Evolutionary conservation across 2,113 vertebrate genomes (phyloP).

Genomic region (Pao palembangensis): DNA sequence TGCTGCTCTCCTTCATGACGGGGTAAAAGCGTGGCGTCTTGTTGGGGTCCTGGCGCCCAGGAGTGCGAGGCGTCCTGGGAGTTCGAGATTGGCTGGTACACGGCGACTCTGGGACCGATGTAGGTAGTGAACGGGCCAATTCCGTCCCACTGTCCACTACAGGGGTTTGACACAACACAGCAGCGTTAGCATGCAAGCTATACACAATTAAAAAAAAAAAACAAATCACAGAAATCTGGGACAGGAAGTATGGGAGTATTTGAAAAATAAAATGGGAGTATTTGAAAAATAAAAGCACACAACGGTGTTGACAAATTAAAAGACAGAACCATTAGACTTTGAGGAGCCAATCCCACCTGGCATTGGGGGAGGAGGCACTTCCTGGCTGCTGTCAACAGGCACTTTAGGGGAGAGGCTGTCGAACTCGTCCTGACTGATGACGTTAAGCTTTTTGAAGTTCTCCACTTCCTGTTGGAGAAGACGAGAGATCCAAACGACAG

Average conservation of each 20-base stretch:
- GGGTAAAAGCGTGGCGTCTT: slow-evolving; percentile 92
- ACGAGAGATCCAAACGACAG: background rate
- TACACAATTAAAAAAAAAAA: too few relatives aligned
- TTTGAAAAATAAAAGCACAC: too few relatives aligned
- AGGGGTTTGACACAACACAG: background rate
- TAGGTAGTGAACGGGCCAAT: slow-evolving; percentile 75
- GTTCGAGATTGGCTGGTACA: slow-evolving; percentile 58
- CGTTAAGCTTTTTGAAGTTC: slow-evolving; percentile 87
- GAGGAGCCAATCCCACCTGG: slow-evolving; percentile 62
- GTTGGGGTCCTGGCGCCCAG: slow-evolving; percentile 84
- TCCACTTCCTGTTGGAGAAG: slow-evolving; percentile 82
- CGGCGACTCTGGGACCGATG: slow-evolving; percentile 80
- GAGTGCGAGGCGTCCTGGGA: slow-evolving; percentile 80
- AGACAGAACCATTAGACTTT: too few relatives aligned
- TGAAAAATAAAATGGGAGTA: too few relatives aligned
- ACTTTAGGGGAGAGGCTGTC: slow-evolving; percentile 79
- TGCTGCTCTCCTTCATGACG: slow-evolving; percentile 86
- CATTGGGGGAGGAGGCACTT: slow-evolving; percentile 70
- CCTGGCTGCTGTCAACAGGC: slow-evolving; percentile 73
- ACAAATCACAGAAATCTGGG: too few relatives aligned
- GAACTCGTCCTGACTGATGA: slow-evolving; percentile 88
- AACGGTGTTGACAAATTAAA: too few relatives aligned
- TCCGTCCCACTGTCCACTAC: slow-evolving; percentile 53
- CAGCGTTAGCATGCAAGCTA: background rate
- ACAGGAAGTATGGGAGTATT: too few relatives aligned